Base-by-base conservation (phyloP, 2,113 vertebrate genomes). In the Gymnocephalus cernua region DNA sequence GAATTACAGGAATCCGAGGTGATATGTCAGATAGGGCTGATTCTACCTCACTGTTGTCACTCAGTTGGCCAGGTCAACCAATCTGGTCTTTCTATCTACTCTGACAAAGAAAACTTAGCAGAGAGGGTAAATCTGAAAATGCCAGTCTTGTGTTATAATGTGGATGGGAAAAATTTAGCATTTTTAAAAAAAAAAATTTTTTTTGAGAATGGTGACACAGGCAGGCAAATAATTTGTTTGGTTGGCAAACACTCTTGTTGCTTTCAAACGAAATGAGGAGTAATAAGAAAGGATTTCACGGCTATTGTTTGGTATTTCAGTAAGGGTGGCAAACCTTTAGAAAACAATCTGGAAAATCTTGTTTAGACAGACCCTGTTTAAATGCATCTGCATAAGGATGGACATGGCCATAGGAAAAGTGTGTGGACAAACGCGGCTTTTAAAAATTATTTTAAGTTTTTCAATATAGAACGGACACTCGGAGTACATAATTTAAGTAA, bases 241-340 rank as follows among this genome's bases (percentile, higher is more conserved):
- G 19, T 56, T 77, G 50, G 54, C 50, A 74, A 41, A 74, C 47
- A 32, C 23, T 25, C 6, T 51, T 18, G n/a, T 71, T 79, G 35
- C 69, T 79, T 68, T 54, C 38, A 59, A 76, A 56, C 48, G 59
- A 63, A 72, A 54, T 44, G 13, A 75, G 54, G 21, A 35, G 63
- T 47, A 72, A 21, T 0, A 18, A 0, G 0, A 32, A n/a, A 15
- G 4, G 12, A 50, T 50, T 45, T 45, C 9, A 6, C 38, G 1
- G 12, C 27, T 29, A 19, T 19, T 21, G 7, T 61, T 53, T 53
- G n/a, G 51, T 41, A 41, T 54, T 41, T 69, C 66, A 70, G 14
- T 62, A 16, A 19, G 6, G 6, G 4, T 74, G 32, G 6, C 8
- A 6, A 44, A 23, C 15, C 21, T 32, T 50, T 12, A 12, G 13